Percentiles rank a stretch among this genome's conserved stretches.
Evolutionary conservation across 2,888 invertebrate species (phyloP).

Genomic region (Carabus problematicus): DNA sequence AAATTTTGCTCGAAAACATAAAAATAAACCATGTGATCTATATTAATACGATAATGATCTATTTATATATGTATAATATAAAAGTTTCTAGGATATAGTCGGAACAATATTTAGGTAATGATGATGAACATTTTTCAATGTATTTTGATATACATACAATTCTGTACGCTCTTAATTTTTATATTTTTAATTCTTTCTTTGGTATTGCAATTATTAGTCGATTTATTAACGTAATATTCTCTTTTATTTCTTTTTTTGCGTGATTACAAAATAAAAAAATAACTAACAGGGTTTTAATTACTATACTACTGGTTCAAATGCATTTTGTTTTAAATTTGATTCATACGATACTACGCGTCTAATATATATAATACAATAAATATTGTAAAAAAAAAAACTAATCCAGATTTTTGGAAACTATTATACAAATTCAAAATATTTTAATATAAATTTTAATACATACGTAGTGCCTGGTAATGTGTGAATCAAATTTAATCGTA

Average conservation of each 20-base stretch:
- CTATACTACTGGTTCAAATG: conserved; percentile 47
- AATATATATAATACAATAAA: too few species aligned
- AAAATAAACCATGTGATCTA: conserved; percentile 30
- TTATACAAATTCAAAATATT: conserved; percentile 34
- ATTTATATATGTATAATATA: conserved; percentile 21
- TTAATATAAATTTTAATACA: conserved; percentile 43
- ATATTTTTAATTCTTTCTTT: conserved; percentile 42
- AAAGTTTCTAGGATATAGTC: neutral
- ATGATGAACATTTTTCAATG: conserved; percentile 10
- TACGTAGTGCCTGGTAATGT: conserved; percentile 48
- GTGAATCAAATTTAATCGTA: conserved; percentile 52
- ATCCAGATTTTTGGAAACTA: conserved; percentile 38
- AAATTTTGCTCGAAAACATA: conserved; percentile 30
- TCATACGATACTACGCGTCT: conserved; percentile 45
- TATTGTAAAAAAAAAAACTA: conserved; percentile 44
- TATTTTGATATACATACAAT: conserved; percentile 45
- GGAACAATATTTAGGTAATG: too few species aligned
- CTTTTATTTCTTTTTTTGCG: conserved; percentile 32
- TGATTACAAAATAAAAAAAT: conserved; percentile 46
- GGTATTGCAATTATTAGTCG: conserved; percentile 43
- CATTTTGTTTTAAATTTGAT: conserved; percentile 46
- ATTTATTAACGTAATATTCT: conserved; percentile 36
- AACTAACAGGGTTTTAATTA: conserved; percentile 54
- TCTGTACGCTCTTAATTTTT: conserved; percentile 51
- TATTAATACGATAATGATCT: conserved; percentile 23